Percentiles rank a stretch among this genome's conserved stretches.
Evolutionary conservation across 2,797 vertebrate species (phyloP).

Genomic region (Calcarius lapponicus): DNA sequence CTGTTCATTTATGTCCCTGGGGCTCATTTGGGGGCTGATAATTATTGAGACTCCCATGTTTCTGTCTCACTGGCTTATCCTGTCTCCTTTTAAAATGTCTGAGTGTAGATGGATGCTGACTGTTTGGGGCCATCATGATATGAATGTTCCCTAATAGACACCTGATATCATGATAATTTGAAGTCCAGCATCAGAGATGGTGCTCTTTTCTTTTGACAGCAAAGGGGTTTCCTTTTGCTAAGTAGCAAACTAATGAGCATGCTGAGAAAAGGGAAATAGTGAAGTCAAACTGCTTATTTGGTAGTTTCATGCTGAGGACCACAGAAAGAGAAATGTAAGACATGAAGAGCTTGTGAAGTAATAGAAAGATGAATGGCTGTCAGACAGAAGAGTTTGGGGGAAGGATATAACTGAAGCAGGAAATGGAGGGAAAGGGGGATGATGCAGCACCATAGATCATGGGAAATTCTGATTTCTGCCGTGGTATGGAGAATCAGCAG

Average conservation of each 20-base stretch:
- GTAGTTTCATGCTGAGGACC: rapidly evolving
- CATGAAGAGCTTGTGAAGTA: background rate
- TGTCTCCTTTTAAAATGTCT: background rate
- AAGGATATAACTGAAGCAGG: background rate
- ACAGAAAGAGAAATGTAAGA: background rate
- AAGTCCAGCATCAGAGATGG: background rate
- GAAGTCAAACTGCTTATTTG: background rate
- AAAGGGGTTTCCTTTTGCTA: background rate
- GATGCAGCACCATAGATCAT: background rate
- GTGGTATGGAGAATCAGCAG: background rate
- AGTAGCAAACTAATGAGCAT: background rate
- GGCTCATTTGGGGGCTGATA: background rate
- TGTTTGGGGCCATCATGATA: background rate
- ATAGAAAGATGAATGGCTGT: background rate
- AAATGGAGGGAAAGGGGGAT: background rate
- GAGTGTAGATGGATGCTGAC: rapidly evolving
- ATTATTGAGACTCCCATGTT: background rate
- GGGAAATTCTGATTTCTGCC: background rate
- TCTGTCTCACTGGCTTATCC: background rate
- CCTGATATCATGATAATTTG: background rate
- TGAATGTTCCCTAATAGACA: background rate
- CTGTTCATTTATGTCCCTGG: background rate
- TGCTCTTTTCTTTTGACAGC: background rate
- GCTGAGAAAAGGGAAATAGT: background rate
- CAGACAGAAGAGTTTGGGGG: background rate